phyloP scores from a whole-genome alignment of 2,888 invertebrate genomes.

The Craniophora ligustri region DNA sequence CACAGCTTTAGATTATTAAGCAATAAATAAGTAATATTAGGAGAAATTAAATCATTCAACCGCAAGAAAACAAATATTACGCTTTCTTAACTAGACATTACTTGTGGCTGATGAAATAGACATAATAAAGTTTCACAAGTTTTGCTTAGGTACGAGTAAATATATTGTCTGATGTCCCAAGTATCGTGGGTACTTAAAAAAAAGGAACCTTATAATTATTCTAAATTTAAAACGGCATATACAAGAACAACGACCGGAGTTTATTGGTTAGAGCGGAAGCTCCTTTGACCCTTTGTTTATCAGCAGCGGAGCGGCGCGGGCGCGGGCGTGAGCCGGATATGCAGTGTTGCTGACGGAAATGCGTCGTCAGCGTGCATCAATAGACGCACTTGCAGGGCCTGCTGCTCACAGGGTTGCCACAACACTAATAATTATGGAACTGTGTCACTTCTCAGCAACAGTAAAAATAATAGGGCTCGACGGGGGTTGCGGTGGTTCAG shows the following conservation, averaged over 20 bases:
- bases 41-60: constrained; percentile 6
- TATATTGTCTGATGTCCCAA: no score
- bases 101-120: neutral
- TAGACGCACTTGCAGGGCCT: constrained; percentile 50
- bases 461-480: no score
- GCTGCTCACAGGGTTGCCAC: constrained; percentile 43
- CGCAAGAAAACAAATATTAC: constrained; percentile 7
- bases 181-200: no score
- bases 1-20: no score
- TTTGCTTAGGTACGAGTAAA: no score
- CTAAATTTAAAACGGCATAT: constrained; percentile 38
- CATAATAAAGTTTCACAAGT: no score
- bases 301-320: constrained; percentile 69
- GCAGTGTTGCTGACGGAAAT: constrained; percentile 79
- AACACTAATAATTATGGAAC: neutral
- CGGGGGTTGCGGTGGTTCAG: no score
- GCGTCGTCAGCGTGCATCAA: constrained; percentile 72
- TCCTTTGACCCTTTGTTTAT: constrained; percentile 86
- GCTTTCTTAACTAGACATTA: neutral
- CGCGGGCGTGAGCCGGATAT: constrained; percentile 74
- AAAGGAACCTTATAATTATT: constrained; percentile 2
- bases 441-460: neutral
- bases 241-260: constrained; percentile 58
- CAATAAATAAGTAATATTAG: constrained; percentile 10
- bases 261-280: constrained; percentile 73